Conservation (phyloP, 2,797 vertebrate species). For the Botia kubotai region DNA sequence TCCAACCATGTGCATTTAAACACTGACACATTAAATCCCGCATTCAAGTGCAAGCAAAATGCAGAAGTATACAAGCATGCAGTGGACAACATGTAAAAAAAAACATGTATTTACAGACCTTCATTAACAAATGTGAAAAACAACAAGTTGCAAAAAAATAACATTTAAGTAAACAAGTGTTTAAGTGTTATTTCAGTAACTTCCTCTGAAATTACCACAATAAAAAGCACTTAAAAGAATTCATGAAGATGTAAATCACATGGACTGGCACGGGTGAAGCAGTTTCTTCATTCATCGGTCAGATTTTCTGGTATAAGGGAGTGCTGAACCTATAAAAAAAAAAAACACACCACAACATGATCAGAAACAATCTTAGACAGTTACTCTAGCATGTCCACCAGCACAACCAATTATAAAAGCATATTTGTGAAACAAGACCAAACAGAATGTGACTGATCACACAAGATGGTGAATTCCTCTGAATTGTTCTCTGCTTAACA, state of each 20-base stretch:
- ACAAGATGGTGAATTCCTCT: constrained; percentile 41
- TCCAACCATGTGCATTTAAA: constrained; percentile 57
- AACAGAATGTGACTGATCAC: constrained; percentile 56
- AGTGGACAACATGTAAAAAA: constrained; percentile 56
- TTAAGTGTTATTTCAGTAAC: constrained; percentile 17
- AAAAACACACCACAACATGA: background rate
- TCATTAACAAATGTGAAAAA: constrained; percentile 52
- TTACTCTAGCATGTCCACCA: background rate
- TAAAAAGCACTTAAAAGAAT: constrained; percentile 69
- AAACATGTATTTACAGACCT: constrained; percentile 64
- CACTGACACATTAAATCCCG: constrained; percentile 44
- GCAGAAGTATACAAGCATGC: constrained; percentile 57
- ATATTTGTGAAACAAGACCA: constrained; percentile 21
- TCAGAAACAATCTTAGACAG: constrained; percentile 20
- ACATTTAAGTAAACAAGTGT: constrained; percentile 16
- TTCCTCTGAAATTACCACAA: constrained; percentile 55
- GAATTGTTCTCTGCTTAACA: constrained; percentile 49
- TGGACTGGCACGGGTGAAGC: constrained; percentile 58
- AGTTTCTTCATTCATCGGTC: constrained; percentile 67
- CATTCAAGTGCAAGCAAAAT: no score
- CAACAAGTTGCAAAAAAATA: constrained; percentile 50
- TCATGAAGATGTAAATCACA: constrained; percentile 51
- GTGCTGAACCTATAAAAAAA: constrained; percentile 66
- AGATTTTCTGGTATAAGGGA: constrained; percentile 66
- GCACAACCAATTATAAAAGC: constrained; percentile 7